A percentile compares a stretch with the other conserved stretches of the same genome.
Conservation (phyloP, 2,888 invertebrate genomes). For the Ectobius pallidus region DNA sequence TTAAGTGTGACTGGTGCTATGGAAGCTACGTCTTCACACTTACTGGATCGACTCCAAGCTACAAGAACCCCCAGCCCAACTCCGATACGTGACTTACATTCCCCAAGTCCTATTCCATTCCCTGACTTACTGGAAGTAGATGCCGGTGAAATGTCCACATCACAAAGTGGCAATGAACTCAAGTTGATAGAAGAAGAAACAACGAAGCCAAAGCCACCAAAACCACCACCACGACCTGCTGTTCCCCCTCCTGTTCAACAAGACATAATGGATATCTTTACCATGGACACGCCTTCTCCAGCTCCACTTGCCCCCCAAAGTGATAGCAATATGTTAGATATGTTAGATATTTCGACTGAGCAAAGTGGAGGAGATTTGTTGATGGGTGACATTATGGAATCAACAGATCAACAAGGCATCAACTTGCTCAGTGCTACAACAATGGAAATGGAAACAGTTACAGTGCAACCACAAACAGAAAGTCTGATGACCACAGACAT, state of each 20-base stretch:
- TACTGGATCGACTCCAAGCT: constrained; percentile 81
- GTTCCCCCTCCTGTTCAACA: constrained; percentile 42
- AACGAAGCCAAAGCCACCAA: constrained; percentile 35
- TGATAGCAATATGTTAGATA: constrained; percentile 40
- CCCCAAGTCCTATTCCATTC: constrained; percentile 79
- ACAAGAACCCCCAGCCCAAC: constrained; percentile 89
- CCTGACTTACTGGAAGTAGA: constrained; percentile 34
- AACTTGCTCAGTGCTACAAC: constrained; percentile 17
- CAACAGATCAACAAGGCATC: not conserved
- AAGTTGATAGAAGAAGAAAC: constrained; percentile 32
- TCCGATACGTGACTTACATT: constrained; percentile 79
- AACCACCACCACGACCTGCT: constrained; percentile 38
- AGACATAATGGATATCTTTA: constrained; percentile 47
- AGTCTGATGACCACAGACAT: constrained; percentile 15
- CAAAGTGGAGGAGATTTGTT: constrained; percentile 44
- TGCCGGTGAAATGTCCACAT: not conserved
- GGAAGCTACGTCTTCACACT: constrained; percentile 85
- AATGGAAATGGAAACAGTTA: constrained; percentile 9
- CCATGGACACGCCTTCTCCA: constrained; percentile 40
- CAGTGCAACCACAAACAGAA: constrained; percentile 13
- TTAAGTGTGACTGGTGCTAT: constrained; percentile 86
- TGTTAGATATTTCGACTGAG: constrained; percentile 32
- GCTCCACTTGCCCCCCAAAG: constrained; percentile 26
- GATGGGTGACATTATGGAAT: constrained; percentile 44
- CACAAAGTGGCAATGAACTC: constrained; percentile 16